Conservation (phyloP, 1,140 invertebrate genomes). For the Eulimnadia texana region DNA sequence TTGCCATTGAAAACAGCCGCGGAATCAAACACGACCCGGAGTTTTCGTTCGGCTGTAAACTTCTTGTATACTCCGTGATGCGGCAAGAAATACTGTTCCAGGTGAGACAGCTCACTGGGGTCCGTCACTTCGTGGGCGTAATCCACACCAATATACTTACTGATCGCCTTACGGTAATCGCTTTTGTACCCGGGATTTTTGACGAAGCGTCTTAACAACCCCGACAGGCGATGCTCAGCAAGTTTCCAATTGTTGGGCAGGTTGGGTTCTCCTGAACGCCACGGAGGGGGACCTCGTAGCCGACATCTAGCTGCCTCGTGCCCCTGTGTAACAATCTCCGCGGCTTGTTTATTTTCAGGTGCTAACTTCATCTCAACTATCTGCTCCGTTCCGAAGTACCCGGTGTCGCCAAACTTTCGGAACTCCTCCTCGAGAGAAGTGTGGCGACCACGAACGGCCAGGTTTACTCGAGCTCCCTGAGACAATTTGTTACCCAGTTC, state of each 20-base stretch:
- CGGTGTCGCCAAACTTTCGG: neutral
- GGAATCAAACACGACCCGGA: neutral
- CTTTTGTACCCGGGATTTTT: neutral
- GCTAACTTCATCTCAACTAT: neutral
- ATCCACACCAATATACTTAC: neutral
- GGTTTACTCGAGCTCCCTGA: neutral
- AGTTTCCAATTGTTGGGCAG: neutral
- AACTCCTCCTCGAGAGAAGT: neutral
- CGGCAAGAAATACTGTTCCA: neutral
- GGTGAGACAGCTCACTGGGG: neutral
- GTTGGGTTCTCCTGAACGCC: neutral
- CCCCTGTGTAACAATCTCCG: neutral
- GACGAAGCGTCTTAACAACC: neutral
- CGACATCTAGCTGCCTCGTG: neutral
- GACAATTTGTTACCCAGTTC: neutral
- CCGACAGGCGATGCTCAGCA: neutral
- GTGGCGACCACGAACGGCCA: neutral
- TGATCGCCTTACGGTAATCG: neutral
- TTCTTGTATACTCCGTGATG: slow-evolving; percentile 1
- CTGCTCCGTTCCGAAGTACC: neutral
- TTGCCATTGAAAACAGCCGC: slow-evolving; percentile 3
- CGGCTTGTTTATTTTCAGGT: neutral
- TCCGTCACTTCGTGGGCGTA: neutral
- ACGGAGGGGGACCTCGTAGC: neutral
- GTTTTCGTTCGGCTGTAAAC: neutral